Conservation (phyloP, 1,140 invertebrate genomes). For the Notospermus geniculatus region DNA sequence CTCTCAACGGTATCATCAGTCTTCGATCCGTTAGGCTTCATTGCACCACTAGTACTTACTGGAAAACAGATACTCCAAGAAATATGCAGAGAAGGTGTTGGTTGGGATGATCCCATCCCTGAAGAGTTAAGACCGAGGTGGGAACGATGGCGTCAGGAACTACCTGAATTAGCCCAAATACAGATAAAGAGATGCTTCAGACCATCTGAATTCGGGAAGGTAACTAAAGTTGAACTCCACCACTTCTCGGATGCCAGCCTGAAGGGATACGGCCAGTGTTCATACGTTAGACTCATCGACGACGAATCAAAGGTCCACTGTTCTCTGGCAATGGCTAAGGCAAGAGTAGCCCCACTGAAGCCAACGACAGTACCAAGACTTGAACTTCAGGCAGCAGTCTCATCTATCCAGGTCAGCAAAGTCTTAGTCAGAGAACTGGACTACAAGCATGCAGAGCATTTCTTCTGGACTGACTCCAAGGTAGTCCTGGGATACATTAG, state of each 20-base stretch:
- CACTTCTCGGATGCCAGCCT: constrained; percentile 26
- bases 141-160: constrained; percentile 8
- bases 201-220: constrained; percentile 7
- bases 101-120: constrained; percentile 25
- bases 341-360: constrained; percentile 20
- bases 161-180: constrained; percentile 6
- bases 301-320: constrained; percentile 1
- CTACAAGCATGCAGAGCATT: background rate
- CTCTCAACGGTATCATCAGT: constrained; percentile 26
- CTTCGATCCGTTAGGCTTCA: constrained; percentile 32
- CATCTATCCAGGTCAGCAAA: constrained; percentile 1
- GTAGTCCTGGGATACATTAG: constrained; percentile 12
- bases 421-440: constrained; percentile 9
- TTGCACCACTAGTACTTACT: constrained; percentile 21
- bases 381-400: constrained; percentile 18
- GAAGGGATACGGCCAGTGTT: constrained; percentile 13
- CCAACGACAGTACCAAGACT: constrained; percentile 16
- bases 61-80: constrained; percentile 26
- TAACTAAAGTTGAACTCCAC: constrained; percentile 15
- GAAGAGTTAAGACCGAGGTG: constrained; percentile 10
- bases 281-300: constrained; percentile 9
- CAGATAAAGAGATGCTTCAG: constrained; percentile 14
- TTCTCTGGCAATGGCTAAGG: constrained; percentile 17
- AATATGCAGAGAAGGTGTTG: constrained; percentile 7
- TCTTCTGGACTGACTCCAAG: constrained; percentile 19